These are phyloP conservation scores for Sebastes hubbsi DNA, from an alignment of 2,797 vertebrate genomes.

Conservation along the genomic window DNA sequence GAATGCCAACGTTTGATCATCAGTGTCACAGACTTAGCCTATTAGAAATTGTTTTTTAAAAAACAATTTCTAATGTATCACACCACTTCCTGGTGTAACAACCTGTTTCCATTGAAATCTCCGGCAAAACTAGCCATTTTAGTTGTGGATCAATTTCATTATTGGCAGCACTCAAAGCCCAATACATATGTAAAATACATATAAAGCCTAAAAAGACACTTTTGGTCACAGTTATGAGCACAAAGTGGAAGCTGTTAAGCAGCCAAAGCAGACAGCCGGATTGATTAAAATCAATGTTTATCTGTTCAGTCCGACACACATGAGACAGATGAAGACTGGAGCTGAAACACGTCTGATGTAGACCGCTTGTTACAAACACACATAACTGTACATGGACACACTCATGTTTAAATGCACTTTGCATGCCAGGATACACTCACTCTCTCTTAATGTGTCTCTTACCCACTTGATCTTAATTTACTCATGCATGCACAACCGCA, in stretches of 20 bases:
- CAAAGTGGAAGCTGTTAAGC: neutral
- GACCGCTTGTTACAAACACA: neutral
- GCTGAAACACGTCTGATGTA: neutral
- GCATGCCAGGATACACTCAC: neutral
- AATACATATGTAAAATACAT: neutral
- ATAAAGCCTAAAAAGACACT: neutral
- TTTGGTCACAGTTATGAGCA: neutral
- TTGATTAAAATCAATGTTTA: neutral
- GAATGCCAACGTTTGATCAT: too few relatives aligned
- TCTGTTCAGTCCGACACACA: neutral
- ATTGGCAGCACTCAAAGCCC: neutral
- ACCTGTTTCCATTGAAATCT: too few relatives aligned
- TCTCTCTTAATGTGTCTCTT: neutral
- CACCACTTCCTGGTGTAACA: too few relatives aligned
- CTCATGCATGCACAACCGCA: slow-evolving; percentile 27
- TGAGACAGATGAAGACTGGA: neutral
- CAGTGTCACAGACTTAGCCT: too few relatives aligned
- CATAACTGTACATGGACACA: neutral
- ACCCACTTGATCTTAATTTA: slow-evolving; percentile 37
- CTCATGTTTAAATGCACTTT: neutral
- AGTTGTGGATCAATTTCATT: neutral
- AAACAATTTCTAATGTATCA: too few relatives aligned
- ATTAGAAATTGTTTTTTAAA: too few relatives aligned
- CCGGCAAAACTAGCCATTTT: too few relatives aligned
- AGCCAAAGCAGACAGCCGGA: neutral